Evolutionary conservation across 2,797 vertebrate species (phyloP).

Genomic region (Otus scops): DNA sequence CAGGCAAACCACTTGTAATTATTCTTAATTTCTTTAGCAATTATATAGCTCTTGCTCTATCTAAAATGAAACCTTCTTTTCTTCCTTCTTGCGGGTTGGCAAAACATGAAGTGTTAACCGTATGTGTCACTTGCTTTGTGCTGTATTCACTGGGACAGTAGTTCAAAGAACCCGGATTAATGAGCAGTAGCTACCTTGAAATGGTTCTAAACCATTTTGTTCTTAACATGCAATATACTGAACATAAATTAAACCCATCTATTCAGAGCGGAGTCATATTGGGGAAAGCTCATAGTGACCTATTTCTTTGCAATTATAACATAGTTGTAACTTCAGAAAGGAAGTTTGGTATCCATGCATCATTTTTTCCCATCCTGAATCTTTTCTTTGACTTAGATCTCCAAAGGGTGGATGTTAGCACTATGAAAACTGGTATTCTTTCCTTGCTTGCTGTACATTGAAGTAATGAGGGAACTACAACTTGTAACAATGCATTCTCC

Average conservation of each 20-base stretch:
- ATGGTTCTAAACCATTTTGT: constrained; percentile 6
- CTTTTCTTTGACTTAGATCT: not conserved
- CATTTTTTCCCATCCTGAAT: not conserved
- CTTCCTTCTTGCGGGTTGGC: constrained; percentile 11
- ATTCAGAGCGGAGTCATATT: not conserved
- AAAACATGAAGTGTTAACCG: not conserved
- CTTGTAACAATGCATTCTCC: not conserved
- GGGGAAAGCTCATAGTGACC: constrained; percentile 24
- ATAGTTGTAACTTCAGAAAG: constrained; percentile 1
- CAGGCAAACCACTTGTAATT: constrained; percentile 32
- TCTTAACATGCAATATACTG: not conserved
- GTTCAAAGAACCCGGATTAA: constrained; percentile 38
- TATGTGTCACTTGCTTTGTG: constrained; percentile 48
- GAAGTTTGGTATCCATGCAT: not conserved
- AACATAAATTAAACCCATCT: not conserved
- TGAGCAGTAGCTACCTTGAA: constrained; percentile 30
- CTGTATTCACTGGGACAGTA: not conserved
- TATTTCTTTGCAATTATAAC: not conserved
- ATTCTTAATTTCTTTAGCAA: constrained; percentile 9
- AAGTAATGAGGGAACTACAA: not conserved
- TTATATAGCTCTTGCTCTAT: constrained; percentile 14
- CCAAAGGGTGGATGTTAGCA: not conserved
- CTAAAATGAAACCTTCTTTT: constrained; percentile 19
- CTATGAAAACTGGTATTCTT: not conserved
- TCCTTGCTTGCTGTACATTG: not conserved